Evolutionary conservation across 2,113 vertebrate species (phyloP).

Genomic region (Puma concolor): DNA sequence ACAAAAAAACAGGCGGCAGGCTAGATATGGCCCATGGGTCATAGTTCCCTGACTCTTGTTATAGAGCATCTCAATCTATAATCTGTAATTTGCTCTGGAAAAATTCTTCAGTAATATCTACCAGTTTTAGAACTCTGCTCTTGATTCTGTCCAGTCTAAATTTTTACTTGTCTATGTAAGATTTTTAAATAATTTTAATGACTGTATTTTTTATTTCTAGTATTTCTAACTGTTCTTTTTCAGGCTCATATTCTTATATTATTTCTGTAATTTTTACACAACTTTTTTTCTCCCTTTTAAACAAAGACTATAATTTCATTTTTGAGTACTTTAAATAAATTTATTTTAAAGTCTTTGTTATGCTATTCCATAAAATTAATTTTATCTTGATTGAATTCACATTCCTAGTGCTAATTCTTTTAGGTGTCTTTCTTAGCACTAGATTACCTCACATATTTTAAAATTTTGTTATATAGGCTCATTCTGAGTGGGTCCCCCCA

Average conservation of each 20-base stretch:
- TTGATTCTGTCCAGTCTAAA: background rate
- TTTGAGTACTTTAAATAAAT: constrained; percentile 18
- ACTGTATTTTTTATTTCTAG: background rate
- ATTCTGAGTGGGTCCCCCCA: background rate
- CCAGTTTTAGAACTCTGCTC: background rate
- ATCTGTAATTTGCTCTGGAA: background rate
- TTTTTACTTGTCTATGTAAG: background rate
- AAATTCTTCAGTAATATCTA: background rate
- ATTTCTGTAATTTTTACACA: constrained; percentile 6
- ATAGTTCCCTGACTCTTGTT: background rate
- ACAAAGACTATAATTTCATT: constrained; percentile 31
- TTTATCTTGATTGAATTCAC: background rate
- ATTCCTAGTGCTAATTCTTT: background rate
- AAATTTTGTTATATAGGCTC: background rate
- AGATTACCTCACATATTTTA: background rate
- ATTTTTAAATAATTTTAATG: background rate
- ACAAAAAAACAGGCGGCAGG: background rate
- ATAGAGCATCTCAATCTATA: background rate
- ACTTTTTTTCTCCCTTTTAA: constrained; percentile 16
- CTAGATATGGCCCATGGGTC: background rate
- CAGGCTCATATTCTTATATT: background rate
- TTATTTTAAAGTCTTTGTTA: background rate
- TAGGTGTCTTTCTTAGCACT: background rate
- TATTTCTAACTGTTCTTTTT: constrained; percentile 38
- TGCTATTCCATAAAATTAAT: background rate